These are phyloP conservation scores for Dendroctonus valens DNA, from an alignment of 1,140 invertebrate species.

Conservation along the genomic window DNA sequence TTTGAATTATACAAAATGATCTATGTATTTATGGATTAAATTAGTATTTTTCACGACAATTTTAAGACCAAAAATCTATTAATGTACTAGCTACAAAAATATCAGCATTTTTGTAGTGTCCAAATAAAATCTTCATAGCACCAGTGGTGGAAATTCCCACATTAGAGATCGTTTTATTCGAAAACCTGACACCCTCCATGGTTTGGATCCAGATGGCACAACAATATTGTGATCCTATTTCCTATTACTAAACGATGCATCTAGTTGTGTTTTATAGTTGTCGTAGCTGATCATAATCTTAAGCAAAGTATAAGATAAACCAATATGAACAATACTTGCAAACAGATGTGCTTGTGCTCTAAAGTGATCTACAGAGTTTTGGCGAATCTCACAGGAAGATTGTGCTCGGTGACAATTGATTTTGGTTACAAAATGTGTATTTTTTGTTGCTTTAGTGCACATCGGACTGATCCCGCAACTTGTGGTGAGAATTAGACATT, in stretches of 20 bases:
- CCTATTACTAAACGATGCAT: conserved; percentile 10
- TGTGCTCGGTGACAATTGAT: conserved; percentile 29
- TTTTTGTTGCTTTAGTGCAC: conserved; percentile 27
- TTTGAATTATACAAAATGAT: too few relatives aligned
- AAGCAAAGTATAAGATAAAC: conserved; percentile 3
- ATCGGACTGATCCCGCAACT: too few relatives aligned
- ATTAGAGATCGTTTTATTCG: too few relatives aligned
- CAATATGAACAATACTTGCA: conserved; percentile 21
- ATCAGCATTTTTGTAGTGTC: too few relatives aligned
- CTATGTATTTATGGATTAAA: too few relatives aligned
- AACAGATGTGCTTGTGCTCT: conserved; percentile 36
- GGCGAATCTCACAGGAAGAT: conserved; percentile 30
- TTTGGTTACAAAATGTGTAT: conserved; percentile 34
- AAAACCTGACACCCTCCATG: too few relatives aligned
- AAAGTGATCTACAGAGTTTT: conserved; percentile 38
- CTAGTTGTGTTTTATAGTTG: conserved; percentile 12
- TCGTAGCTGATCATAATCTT: conserved; percentile 1
- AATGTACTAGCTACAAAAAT: too few relatives aligned
- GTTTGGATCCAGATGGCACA: conserved; percentile 11
- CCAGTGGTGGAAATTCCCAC: too few relatives aligned
- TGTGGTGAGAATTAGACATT: too few relatives aligned
- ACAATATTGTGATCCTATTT: conserved; percentile 10
- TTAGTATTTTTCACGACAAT: too few relatives aligned
- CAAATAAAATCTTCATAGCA: too few relatives aligned
- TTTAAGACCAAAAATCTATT: too few relatives aligned